Evolutionary conservation across 2,113 vertebrate genomes (phyloP).

Genomic region (Neodon shergylaensis): DNA sequence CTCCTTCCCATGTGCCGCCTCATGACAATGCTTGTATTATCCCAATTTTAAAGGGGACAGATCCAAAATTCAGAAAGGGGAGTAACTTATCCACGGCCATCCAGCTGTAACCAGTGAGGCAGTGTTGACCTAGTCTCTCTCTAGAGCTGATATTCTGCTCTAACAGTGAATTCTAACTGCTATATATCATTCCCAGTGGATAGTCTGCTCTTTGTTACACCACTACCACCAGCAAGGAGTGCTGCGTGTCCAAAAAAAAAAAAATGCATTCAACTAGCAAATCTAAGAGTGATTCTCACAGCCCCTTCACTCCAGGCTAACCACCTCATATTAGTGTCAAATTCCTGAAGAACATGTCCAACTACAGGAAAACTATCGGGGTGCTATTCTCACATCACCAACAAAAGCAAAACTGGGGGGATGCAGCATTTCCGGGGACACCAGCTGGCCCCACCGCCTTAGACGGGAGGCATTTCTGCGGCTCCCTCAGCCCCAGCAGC

Average conservation of each 20-base stretch:
- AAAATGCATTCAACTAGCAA: neutral
- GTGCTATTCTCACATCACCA: conserved; percentile 5
- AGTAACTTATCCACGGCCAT: neutral
- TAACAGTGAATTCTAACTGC: conserved; percentile 7
- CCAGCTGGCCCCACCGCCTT: neutral
- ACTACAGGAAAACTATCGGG: neutral
- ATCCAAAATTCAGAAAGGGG: conserved; percentile 28
- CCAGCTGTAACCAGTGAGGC: neutral
- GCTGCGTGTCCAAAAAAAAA: neutral
- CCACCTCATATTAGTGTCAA: neutral
- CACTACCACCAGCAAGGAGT: neutral
- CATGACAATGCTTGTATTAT: neutral
- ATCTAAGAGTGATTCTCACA: neutral
- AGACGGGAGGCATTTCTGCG: neutral
- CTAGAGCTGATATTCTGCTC: neutral
- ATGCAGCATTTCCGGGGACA: neutral
- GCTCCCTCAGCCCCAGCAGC: neutral
- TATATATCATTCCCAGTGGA: neutral
- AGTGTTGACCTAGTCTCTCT: neutral
- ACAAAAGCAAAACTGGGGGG: neutral
- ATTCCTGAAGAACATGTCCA: conserved; percentile 26
- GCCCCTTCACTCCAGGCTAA: neutral
- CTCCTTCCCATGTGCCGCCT: neutral
- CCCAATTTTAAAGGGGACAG: neutral
- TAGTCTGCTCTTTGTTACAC: neutral